Base-by-base conservation (phyloP, 2,888 invertebrate species). In the Yponomeuta malinellus region DNA sequence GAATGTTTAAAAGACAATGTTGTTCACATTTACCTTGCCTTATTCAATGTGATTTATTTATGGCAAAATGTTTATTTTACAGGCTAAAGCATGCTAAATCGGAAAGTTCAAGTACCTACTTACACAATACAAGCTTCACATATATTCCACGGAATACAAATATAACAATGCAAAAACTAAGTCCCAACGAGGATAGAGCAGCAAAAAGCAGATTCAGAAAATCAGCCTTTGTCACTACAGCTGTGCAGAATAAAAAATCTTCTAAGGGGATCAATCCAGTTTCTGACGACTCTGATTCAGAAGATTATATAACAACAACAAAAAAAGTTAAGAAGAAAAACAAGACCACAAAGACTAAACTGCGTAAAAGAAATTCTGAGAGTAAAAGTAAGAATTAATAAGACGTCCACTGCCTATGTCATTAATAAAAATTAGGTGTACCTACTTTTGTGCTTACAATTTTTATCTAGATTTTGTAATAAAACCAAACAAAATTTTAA, bases 181-280 rank as follows among this genome's bases (percentile, higher is more conserved):
- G 75, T 59, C 78, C 77, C 69, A 73, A 72, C 73, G 89, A 84
- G 74, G 82, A 72, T 67, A 83, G 81, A 74, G 83, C 84, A 74
- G 81, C 84, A 9, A 90, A 89, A 74, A 83, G 83, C 72, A 93
- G 93, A 73, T 95, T 95, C 77, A 93, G 93, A 77, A 94, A 94
- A 75, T 87, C 93, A 72, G 94, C 93, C 31, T 87, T 94, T 73
- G 93, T 95, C 0, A 93, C 94, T 48, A 93, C 94, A 12, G 94
- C 94, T 2, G 80, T 92, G 48, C 93, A 93, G 78, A 84, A 79
- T 48, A 90, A 87, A 74, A 93, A 90, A 77, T 75, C 77, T 70
- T 84, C 76, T 70, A 87, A 83, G 77, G 72, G 74, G 70, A 77
- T 78, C 63, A 82, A 74, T 73, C 75, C 82, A 48, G 77, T 84